Evolutionary conservation across 2,888 invertebrate species (phyloP).

Genomic region (Stenchaetothrips biformis): DNA sequence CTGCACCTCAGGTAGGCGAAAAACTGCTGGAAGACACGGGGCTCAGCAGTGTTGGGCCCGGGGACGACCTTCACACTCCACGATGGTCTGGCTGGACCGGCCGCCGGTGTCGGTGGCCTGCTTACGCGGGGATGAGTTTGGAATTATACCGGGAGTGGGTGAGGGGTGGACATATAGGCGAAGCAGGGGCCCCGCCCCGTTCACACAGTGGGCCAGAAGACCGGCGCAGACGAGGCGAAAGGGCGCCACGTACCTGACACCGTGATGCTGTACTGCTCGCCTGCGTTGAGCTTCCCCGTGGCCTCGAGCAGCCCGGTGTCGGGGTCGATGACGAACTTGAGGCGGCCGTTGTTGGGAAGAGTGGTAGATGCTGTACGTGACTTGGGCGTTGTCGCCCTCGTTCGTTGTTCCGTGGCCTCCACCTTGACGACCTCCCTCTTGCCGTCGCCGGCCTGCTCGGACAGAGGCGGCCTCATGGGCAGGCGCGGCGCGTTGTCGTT

Average conservation of each 20-base stretch:
- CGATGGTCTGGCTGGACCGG: conserved; percentile 75
- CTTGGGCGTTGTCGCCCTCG: conserved; percentile 74
- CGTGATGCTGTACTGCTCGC: conserved; percentile 84
- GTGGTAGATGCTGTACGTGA: conserved; percentile 81
- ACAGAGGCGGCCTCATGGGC: conserved; percentile 72
- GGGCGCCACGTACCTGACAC: conserved; percentile 61
- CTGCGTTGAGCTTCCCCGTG: conserved; percentile 73
- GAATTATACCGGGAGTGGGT: not conserved
- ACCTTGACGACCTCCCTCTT: conserved; percentile 64
- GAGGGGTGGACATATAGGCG: no score
- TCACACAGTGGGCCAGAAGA: no score
- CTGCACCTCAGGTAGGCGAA: conserved; percentile 80
- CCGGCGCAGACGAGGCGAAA: no score
- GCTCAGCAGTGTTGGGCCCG: conserved; percentile 73
- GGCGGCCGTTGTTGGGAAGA: conserved; percentile 84
- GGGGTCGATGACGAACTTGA: conserved; percentile 78
- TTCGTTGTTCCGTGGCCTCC: conserved; percentile 80
- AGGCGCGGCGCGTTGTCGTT: conserved; percentile 83
- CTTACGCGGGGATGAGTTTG: not conserved
- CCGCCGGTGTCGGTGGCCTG: conserved; percentile 68
- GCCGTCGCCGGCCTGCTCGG: conserved; percentile 72
- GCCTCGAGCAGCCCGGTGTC: conserved; percentile 73
- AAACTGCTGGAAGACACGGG: conserved; percentile 75
- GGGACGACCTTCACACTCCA: conserved; percentile 79
- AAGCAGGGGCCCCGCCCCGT: no score